Percentiles rank a stretch among this genome's conserved stretches.
phyloP scores from a whole-genome alignment of 37 sponge, comb jelly and placozoan species.

The Amphimedon queenslandica region DNA sequence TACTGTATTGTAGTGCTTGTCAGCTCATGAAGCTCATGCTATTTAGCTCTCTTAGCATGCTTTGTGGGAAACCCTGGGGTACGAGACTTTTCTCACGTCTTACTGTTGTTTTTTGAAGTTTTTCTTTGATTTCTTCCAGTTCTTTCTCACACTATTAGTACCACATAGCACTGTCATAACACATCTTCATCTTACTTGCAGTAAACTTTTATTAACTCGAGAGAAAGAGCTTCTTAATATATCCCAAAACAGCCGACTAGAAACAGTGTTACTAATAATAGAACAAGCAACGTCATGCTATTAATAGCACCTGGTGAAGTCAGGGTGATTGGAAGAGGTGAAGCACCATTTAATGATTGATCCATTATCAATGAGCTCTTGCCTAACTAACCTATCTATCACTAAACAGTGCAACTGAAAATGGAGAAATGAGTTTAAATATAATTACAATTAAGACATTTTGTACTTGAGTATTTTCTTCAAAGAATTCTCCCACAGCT shows the following conservation, averaged over 20 bases:
- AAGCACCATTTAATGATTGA: slow-evolving; percentile 52
- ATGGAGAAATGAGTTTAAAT: background rate
- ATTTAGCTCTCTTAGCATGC: too few relatives aligned
- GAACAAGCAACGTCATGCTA: background rate
- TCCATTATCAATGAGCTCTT: slow-evolving; percentile 58
- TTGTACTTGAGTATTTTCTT: slow-evolving; percentile 52
- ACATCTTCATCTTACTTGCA: background rate
- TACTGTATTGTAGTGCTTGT: too few relatives aligned
- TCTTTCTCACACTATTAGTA: slow-evolving; percentile 21
- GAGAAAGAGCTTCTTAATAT: background rate
- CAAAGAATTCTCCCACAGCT: slow-evolving; percentile 59
- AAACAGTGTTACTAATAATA: background rate
- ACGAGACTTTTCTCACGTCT: background rate
- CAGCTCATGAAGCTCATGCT: too few relatives aligned
- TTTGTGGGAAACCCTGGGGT: too few relatives aligned
- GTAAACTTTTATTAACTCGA: background rate
- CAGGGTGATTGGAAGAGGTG: slow-evolving; percentile 20
- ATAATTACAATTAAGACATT: background rate
- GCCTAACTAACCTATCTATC: slow-evolving; percentile 67
- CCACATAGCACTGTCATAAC: background rate
- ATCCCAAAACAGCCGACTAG: background rate
- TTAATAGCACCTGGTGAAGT: slow-evolving; percentile 28
- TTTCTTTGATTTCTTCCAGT: slow-evolving; percentile 38
- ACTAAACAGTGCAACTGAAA: slow-evolving; percentile 60
- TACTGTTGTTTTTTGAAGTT: slow-evolving; percentile 33